A percentile compares a stretch with the other conserved stretches of the same genome.
phyloP scores from a whole-genome alignment of 2,888 invertebrate genomes.

The Dasypolia templi region DNA sequence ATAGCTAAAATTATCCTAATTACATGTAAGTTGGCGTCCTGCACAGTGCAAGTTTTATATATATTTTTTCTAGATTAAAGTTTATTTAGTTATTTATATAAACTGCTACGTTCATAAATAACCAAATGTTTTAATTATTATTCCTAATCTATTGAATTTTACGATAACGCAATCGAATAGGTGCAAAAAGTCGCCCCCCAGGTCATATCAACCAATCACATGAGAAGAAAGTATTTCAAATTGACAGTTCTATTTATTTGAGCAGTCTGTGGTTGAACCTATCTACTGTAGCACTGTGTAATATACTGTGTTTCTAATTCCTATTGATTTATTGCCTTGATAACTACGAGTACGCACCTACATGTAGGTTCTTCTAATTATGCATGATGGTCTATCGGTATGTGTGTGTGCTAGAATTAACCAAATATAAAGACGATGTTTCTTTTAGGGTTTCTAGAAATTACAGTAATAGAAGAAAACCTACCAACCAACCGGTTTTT shows the following conservation, averaged over 20 bases:
- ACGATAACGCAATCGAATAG: too few species aligned
- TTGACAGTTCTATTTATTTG: neutral
- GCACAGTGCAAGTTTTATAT: too few species aligned
- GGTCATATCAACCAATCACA: neutral
- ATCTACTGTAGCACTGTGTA: slow-evolving; percentile 35
- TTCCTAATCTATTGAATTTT: too few species aligned
- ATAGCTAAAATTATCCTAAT: too few species aligned
- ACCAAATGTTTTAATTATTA: too few species aligned
- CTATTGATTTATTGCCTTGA: slow-evolving; percentile 48
- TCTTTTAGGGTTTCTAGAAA: neutral
- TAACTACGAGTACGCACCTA: slow-evolving; percentile 22
- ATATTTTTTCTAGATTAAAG: too few species aligned
- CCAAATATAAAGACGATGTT: neutral
- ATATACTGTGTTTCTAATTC: slow-evolving; percentile 55
- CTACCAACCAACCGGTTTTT: neutral
- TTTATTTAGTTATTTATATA: too few species aligned
- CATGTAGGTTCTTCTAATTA: neutral
- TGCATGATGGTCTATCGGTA: neutral
- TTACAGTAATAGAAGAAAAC: neutral
- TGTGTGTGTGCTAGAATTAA: neutral
- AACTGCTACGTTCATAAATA: too few species aligned
- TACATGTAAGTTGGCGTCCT: too few species aligned
- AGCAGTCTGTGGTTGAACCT: slow-evolving; percentile 15
- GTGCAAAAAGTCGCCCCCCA: too few species aligned
- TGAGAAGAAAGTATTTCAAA: neutral